A percentile compares a stretch with the other conserved stretches of the same genome.
Evolutionary conservation across 92 coral and sea anemone genomes (phyloP).

Genomic region (Phenganax subtilis): DNA sequence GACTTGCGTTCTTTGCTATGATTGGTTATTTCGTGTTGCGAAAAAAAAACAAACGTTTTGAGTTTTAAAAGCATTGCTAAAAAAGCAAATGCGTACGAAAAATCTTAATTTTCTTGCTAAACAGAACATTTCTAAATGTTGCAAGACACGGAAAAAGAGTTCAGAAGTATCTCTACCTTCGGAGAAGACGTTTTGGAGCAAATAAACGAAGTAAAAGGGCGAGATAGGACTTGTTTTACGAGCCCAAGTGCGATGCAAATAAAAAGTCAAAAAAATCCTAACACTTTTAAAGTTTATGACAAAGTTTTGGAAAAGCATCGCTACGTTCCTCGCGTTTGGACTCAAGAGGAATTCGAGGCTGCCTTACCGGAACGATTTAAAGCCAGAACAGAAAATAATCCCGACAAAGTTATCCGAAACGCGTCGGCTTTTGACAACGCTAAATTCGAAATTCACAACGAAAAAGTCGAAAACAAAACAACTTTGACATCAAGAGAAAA

Average conservation of each 20-base stretch:
- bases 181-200: not conserved
- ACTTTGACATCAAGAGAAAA: not conserved
- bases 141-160: not conserved
- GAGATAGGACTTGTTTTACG: not conserved
- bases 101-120: not conserved
- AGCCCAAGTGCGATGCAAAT: not conserved
- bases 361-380: constrained; percentile 31
- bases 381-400: not conserved
- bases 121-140: not conserved
- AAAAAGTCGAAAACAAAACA: not conserved
- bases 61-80: not conserved
- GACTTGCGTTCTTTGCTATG: constrained; percentile 14
- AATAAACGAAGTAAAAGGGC: not conserved
- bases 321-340: constrained; percentile 37
- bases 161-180: not conserved
- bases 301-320: constrained; percentile 29
- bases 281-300: constrained; percentile 31
- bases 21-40: constrained; percentile 34
- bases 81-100: not conserved
- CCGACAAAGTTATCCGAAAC: not conserved
- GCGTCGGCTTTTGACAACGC: not conserved
- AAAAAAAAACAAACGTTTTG: constrained; percentile 31
- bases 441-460: not conserved
- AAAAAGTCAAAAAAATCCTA: not conserved
- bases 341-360: constrained; percentile 37